Conservation (phyloP, 1,140 invertebrate species). For the Caerostris extrusa region DNA sequence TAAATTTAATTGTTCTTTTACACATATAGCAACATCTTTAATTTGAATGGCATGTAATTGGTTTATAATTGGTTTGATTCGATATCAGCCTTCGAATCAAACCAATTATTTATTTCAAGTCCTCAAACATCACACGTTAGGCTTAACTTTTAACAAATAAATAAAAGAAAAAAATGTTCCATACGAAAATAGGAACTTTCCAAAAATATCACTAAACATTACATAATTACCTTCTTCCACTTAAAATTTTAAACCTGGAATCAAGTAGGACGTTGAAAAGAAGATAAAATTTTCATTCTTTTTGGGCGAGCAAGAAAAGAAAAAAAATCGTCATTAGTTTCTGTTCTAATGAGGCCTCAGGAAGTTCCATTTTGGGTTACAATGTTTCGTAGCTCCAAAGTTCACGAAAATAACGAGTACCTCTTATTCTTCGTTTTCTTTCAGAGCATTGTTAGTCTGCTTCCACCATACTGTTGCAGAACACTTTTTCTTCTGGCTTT, state of each 20-base stretch:
- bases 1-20: no score
- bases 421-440: slow-evolving; percentile 5
- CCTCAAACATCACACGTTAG: no score
- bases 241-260: background rate
- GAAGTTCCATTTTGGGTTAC: slow-evolving; percentile 52
- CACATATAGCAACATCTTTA: no score
- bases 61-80: no score
- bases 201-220: slow-evolving; percentile 8
- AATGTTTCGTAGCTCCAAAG: slow-evolving; percentile 47
- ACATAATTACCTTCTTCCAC: background rate
- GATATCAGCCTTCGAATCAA: no score
- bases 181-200: background rate
- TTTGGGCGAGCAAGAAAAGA: background rate
- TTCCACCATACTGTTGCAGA: background rate
- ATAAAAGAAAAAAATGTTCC: background rate
- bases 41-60: no score
- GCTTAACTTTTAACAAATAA: no score
- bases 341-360: slow-evolving; percentile 51
- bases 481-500: background rate
- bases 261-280: background rate
- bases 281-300: background rate
- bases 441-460: slow-evolving; percentile 46
- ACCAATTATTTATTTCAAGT: no score
- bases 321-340: slow-evolving; percentile 41
- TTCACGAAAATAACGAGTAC: slow-evolving; percentile 53